These are phyloP conservation scores for Drosophila nr. fundita DNA, from an alignment of 2,888 invertebrate species.

Conservation along the genomic window DNA sequence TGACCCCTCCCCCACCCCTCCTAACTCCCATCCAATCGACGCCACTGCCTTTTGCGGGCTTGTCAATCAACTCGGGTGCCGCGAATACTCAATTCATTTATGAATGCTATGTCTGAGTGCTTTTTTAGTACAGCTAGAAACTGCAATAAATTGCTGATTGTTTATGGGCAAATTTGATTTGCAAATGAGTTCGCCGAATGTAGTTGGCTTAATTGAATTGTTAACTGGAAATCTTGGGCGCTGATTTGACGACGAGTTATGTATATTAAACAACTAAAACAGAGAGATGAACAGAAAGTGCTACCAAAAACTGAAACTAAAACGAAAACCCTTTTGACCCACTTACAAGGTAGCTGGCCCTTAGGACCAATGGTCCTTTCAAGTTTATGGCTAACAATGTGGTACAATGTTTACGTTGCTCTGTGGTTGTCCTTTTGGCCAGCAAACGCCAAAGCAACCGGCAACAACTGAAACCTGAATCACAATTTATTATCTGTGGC, in stretches of 20 bases:
- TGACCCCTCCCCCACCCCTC: neutral
- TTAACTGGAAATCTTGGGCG: constrained; percentile 54
- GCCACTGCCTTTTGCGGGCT: constrained; percentile 1
- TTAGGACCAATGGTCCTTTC: constrained; percentile 11
- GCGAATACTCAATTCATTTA: constrained; percentile 65
- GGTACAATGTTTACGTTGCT: constrained; percentile 63
- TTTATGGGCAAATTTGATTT: constrained; percentile 37
- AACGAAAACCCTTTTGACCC: constrained; percentile 54
- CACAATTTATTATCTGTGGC: constrained; percentile 52
- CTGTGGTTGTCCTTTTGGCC: constrained; percentile 33
- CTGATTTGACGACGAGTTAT: constrained; percentile 50
- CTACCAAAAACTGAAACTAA: constrained; percentile 6
- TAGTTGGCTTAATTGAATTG: constrained; percentile 62
- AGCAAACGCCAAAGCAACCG: constrained; percentile 28
- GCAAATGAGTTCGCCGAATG: constrained; percentile 11
- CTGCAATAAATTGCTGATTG: constrained; percentile 20
- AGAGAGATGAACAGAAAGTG: neutral
- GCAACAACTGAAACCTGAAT: constrained; percentile 22
- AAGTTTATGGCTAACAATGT: constrained; percentile 75
- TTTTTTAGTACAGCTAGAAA: neutral
- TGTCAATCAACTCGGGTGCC: constrained; percentile 59
- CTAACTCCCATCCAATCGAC: neutral
- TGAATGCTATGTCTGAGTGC: neutral
- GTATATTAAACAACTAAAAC: neutral
- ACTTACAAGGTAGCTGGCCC: constrained; percentile 40